Percentiles rank a stretch among this genome's conserved stretches.
Evolutionary conservation across 2,113 vertebrate genomes (phyloP).

Genomic region (Cephalopterus ornatus): DNA sequence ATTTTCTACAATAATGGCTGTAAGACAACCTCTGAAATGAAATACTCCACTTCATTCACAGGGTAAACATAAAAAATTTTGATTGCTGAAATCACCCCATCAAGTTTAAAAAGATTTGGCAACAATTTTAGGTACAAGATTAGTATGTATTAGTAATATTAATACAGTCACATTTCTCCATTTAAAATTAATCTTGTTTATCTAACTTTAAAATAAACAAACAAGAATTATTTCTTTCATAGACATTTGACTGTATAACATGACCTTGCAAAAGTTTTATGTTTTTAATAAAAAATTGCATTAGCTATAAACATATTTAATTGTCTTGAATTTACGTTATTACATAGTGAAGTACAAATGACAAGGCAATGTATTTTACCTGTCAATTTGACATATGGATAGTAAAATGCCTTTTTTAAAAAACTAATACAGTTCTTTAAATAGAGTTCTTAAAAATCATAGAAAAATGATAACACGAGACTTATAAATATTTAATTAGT

Average conservation of each 20-base stretch:
- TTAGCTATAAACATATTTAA: background rate
- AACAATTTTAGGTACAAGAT: background rate
- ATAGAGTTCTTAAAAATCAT: background rate
- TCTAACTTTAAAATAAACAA: background rate
- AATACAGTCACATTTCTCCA: background rate
- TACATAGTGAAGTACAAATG: background rate
- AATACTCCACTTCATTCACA: background rate
- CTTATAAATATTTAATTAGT: background rate
- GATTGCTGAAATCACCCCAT: background rate
- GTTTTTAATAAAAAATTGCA: background rate
- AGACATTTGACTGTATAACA: background rate
- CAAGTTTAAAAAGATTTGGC: background rate
- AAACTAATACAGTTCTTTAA: background rate
- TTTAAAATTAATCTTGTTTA: background rate
- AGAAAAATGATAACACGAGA: background rate
- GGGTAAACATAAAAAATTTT: background rate
- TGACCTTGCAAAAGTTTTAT: background rate
- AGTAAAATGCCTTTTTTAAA: rapidly evolving
- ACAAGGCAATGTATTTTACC: background rate
- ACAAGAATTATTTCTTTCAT: background rate
- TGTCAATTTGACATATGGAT: background rate
- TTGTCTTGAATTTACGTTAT: background rate
- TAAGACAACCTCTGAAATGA: background rate
- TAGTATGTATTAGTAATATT: background rate
- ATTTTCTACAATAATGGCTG: background rate